Evolutionary conservation across 2,888 invertebrate species (phyloP).

Genomic region (Trichopoda pennipes): DNA sequence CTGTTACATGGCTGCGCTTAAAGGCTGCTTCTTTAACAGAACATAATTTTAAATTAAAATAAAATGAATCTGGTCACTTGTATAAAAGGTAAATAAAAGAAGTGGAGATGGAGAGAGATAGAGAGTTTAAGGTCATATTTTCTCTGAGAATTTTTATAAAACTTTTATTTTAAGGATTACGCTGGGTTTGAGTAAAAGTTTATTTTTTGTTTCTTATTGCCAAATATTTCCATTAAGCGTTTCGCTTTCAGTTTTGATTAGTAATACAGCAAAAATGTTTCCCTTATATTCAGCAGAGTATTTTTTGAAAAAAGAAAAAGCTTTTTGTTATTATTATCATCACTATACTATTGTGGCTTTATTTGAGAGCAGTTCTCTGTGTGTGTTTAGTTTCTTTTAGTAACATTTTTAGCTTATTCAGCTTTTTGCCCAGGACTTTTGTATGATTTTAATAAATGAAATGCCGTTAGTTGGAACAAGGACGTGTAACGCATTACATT

Average conservation of each 20-base stretch:
- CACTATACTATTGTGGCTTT: no score
- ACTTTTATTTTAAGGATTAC: no score
- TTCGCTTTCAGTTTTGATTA: background rate
- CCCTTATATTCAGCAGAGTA: slow-evolving; percentile 27
- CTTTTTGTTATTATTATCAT: background rate
- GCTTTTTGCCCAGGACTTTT: slow-evolving; percentile 78
- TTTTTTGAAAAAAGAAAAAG: slow-evolving; percentile 10
- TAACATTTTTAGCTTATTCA: slow-evolving; percentile 55
- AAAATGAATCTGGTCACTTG: no score
- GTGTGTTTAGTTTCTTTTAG: slow-evolving; percentile 30
- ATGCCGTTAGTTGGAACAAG: slow-evolving; percentile 79
- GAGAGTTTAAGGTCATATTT: no score
- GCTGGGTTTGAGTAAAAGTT: slow-evolving; percentile 10
- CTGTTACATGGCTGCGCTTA: no score
- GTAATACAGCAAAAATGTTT: background rate
- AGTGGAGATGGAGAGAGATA: no score
- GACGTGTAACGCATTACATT: slow-evolving; percentile 76
- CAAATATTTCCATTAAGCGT: slow-evolving; percentile 22
- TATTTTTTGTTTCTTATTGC: background rate
- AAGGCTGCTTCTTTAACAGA: no score
- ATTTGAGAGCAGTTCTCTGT: slow-evolving; percentile 13
- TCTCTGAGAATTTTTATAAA: no score
- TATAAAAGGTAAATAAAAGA: no score
- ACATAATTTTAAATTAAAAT: no score
- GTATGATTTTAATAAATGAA: slow-evolving; percentile 69